Base-by-base conservation (phyloP, 30 jellyfish, hydroid and myxozoan genomes). In the Hydractinia echinata region DNA sequence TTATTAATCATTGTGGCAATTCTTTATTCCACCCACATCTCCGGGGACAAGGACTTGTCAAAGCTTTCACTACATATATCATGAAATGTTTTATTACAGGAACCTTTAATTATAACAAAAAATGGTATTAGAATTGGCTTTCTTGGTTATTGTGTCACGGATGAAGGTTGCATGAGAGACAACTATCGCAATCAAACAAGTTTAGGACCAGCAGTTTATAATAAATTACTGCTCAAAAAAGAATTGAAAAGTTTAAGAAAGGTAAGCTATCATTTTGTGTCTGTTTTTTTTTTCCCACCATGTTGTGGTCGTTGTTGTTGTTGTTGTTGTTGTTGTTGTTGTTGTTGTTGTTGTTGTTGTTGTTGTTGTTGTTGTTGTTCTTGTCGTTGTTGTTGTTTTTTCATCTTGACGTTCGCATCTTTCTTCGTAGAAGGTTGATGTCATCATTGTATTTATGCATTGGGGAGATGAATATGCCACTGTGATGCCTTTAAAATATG, bases 41-140 rank as follows among this genome's bases (percentile, higher is more conserved):
- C 44, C 44, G 44, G 44, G 44, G 44, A 30, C 44, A 30, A 30
- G 44, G 44, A 30, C 44, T 30, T 30, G 2, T 30, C 44, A 30
- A 30, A 30, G 44, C 44, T 30, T 30, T 30, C 44, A 30, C 44
- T 30, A 30, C 44, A 30, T n/a, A n/a, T n/a, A n/a, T n/a, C n/a
- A n/a, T 56, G 68, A 56, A 56, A 11, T 58, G 18, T 58, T 11
- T 16, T 16, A 11, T 16, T 16, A 2, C 39, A 64, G 74, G n/a
- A 16, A 16, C 92, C 96, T n/a, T 67, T 82, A n/a, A 52, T 87
- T 16, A 81, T 73, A 72, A 81, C 74, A 0, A 66, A 79, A 9
- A 87, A 81, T 51, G 92, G 96, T 5, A 16, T 87, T 10, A 87
- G 54, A 60, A 82, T 87, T 51, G 96, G 96, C 5, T 87, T 87